Evolutionary conservation across 2,797 vertebrate genomes (phyloP), one percentile per base, ranked within the genome.

Genomic region (Neosalanx taihuensis): DNA sequence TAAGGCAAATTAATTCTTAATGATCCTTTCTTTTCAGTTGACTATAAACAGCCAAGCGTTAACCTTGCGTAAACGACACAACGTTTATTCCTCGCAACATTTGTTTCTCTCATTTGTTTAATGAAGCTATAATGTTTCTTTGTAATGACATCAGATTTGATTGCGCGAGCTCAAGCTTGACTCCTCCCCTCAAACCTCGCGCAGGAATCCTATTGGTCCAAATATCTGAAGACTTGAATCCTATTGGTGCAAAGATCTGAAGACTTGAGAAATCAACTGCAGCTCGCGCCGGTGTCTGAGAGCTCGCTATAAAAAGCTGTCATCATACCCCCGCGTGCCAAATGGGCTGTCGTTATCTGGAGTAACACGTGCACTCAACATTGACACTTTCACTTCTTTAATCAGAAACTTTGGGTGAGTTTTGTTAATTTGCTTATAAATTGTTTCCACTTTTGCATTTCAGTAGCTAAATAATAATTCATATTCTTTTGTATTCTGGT

Each of bases 131-230:
- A 90, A 89, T 79, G 84, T 86, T 87, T 89, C 89, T 92, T 81
- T 89, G 83, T 90, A 90, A 92, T 95, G 92, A 94, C 93, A 91
- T 94, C 94, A 94, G 93, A 86, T 79, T 81, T 74, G 81, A 66
- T 71, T 67, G 89, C 72, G 76, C 73, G 3, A 57, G 33, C 7
- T 62, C 80, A 72, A 58, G 74, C 10, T 20, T 69, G 18, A 64
- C 62, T 72, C 62, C 74, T 69, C 70, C 81, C 75, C 70, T 72
- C 26, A 62, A 51, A 15, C 62, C 29, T 68, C 76, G 73, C 76
- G 75, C 76, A 62, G 51, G 74, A 76, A 79, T 81, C 93, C 91
- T 85, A 96, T 96, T 96, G 95, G 96, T 87, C 33, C 17, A 58
- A 0, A 6, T 26, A 26, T 26, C 23, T 26, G 23, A 26, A 26